Conservation (phyloP, 2,888 invertebrate species). For the Malacosoma neustria region DNA sequence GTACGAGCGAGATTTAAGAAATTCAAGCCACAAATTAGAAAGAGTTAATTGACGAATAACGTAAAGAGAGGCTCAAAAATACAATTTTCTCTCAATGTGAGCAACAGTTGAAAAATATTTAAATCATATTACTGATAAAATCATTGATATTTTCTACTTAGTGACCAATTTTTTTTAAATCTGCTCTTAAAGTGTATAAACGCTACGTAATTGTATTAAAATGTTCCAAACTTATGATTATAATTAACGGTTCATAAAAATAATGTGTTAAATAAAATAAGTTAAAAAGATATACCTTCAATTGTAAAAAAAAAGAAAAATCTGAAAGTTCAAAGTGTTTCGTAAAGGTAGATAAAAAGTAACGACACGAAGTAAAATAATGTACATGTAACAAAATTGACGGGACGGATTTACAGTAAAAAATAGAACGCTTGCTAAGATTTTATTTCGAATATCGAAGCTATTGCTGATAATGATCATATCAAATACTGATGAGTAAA, state of each 20-base stretch:
- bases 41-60: too few species aligned
- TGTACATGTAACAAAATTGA: constrained; percentile 34
- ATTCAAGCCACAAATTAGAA: constrained; percentile 6
- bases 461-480: not conserved
- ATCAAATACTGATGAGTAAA: constrained; percentile 5
- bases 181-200: constrained; percentile 18
- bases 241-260: constrained; percentile 55
- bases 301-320: constrained; percentile 23
- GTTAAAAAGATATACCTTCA: constrained; percentile 54
- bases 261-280: constrained; percentile 58
- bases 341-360: constrained; percentile 39
- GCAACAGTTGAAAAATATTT: too few species aligned
- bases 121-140: not conserved
- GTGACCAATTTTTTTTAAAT: constrained; percentile 34
- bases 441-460: not conserved
- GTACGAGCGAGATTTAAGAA: constrained; percentile 39
- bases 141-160: too few species aligned
- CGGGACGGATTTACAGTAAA: constrained; percentile 36
- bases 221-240: constrained; percentile 35
- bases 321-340: constrained; percentile 58
- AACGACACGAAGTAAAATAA: constrained; percentile 24
- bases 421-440: constrained; percentile 8
- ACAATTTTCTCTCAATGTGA: too few species aligned
- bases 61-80: not conserved
- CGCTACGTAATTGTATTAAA: constrained; percentile 35